Evolutionary conservation across 2,888 invertebrate genomes (phyloP).

Genomic region (Nezara viridula): DNA sequence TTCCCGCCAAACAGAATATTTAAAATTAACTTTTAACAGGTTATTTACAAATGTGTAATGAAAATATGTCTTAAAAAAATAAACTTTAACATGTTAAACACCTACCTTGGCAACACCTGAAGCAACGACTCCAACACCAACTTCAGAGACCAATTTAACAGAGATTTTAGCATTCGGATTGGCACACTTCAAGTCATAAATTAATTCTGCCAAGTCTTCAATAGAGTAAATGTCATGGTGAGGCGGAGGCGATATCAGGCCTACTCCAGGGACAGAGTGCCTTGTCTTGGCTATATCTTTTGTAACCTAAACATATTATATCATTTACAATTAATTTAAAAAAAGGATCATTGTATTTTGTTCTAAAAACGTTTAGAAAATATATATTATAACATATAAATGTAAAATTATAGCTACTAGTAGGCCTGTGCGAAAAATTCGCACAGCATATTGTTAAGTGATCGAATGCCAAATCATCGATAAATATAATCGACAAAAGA

Average conservation of each 20-base stretch:
- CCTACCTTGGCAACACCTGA: constrained; percentile 95
- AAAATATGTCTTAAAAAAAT: too few species aligned
- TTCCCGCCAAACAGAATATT: too few species aligned
- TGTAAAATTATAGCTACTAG: not conserved
- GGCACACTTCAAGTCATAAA: constrained; percentile 97
- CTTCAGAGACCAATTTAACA: constrained; percentile 98
- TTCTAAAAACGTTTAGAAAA: not conserved
- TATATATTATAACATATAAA: not conserved
- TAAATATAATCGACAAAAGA: too few species aligned
- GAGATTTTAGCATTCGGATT: constrained; percentile 96
- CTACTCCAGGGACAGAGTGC: constrained; percentile 96
- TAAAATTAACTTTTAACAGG: too few species aligned
- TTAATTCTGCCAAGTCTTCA: constrained; percentile 97
- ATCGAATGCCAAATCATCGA: too few species aligned
- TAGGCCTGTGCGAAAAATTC: not conserved
- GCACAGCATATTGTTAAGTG: not conserved
- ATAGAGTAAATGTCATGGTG: constrained; percentile 99
- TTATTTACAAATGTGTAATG: too few species aligned
- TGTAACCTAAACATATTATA: constrained; percentile 79
- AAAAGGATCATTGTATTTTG: not conserved
- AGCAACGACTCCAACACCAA: constrained; percentile 99
- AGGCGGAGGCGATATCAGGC: constrained; percentile 97
- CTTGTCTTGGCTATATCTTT: constrained; percentile 95
- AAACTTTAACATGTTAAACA: too few species aligned
- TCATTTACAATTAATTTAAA: not conserved